Base-by-base conservation (phyloP, 1,140 invertebrate genomes). In the Scaptomyza graminum region DNA sequence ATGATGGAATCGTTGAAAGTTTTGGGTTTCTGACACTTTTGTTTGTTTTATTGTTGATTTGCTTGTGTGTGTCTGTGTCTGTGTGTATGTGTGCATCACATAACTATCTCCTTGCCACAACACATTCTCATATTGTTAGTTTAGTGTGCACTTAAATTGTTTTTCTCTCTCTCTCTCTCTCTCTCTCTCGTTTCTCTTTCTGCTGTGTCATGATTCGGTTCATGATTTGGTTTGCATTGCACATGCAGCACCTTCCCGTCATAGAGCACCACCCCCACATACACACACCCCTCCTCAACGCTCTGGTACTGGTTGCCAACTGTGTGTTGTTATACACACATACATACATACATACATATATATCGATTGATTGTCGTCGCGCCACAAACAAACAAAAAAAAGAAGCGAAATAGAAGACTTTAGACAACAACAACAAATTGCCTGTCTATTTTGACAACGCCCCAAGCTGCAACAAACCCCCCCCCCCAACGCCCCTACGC, bases 391-490 rank as follows among this genome's bases (percentile, higher is more conserved):
- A 39, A 62, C 55, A 59, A 51, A 57, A 70, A 59, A 41, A 57
- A 55, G 13, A 60, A 68, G 28, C 28, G 28, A 31, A 41, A 59
- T 18, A 72, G 8, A 67, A 68, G 37, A 55, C 37, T 55, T 51
- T 18, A 59, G 52, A 68, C 63, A 46, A 37, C 22, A 50, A 18
- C 9, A 43, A 72, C 55, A 77, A 79, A 75, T 75, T 66, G 57
- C 46, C 43, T 75, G 83, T 52, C 73, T 71, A 67, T 80, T 74
- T 69, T 49, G 57, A 67, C 73, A 69, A 57, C 52, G 79, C 74
- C 78, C 51, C 72, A 75, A 59, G 12, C 52, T 43, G 28, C 28
- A 31, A 31, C 28, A 22, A 22, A 22, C 2, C 18, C 18, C 31
- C 28, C 12, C 31, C 4, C 31, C 60, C 12, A 8, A 37, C 6